These are phyloP conservation scores for Porites australiensis DNA, from an alignment of 64 coral and sea anemone species.

Conservation along the genomic window DNA sequence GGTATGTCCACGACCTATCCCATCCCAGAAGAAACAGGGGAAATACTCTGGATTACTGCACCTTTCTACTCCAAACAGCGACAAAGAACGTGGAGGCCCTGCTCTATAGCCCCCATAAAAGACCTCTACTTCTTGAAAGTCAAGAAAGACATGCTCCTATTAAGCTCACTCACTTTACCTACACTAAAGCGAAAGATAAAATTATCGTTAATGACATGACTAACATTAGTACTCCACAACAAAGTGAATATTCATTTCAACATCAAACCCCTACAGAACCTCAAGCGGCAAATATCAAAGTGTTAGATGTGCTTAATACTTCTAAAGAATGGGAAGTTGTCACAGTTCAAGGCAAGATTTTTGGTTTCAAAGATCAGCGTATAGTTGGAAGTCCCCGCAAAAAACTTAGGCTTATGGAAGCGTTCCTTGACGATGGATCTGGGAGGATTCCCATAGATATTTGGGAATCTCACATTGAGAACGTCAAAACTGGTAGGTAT, in stretches of 20 bases:
- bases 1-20: constrained; percentile 81
- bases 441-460: constrained; percentile 68
- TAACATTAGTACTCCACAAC: constrained; percentile 75
- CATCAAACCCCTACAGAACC: constrained; percentile 80
- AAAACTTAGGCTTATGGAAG: constrained; percentile 69
- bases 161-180: constrained; percentile 76
- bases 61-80: constrained; percentile 79
- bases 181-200: constrained; percentile 73
- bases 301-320: constrained; percentile 81
- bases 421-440: constrained; percentile 61
- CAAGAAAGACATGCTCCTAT: constrained; percentile 64
- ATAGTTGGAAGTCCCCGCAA: constrained; percentile 77
- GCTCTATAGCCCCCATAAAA: constrained; percentile 91
- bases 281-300: constrained; percentile 66
- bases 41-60: constrained; percentile 78
- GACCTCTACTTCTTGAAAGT: constrained; percentile 82
- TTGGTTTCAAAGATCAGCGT: constrained; percentile 76
- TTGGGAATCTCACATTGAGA: constrained; percentile 74
- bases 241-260: constrained; percentile 82
- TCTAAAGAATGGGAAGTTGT: constrained; percentile 84
- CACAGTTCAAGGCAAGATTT: constrained; percentile 76
- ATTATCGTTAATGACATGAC: constrained; percentile 84
- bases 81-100: constrained; percentile 84
- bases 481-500: constrained; percentile 81
- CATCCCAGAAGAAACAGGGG: constrained; percentile 77